Evolutionary conservation across 1,140 invertebrate genomes (phyloP), one percentile per base, ranked within the genome.

Genomic region (Eumaeus atala): DNA sequence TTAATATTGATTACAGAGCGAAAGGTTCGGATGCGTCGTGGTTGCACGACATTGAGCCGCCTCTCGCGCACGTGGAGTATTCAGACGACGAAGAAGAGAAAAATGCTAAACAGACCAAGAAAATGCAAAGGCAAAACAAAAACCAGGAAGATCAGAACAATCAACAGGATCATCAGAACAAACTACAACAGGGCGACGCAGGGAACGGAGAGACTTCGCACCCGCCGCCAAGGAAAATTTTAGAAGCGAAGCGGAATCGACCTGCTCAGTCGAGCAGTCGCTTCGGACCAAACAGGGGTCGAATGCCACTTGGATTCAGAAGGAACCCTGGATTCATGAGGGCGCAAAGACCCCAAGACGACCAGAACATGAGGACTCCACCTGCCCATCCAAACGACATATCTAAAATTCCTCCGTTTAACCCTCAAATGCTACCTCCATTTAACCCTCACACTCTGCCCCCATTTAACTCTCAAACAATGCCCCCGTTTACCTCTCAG

Each of bases 31-130:
- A 97, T 89, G 93, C 95, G 4, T 94, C 93, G 5, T 96, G 95
- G 92, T 90, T 93, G 72, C 89, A 95, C 70, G 93, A 96, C 72
- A 89, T 92, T 44, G 96, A 98, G 77, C 91, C 94, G 34, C 95
- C 96, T 2, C 72, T 86, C 0, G 89, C 90, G 51, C 90, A 89
- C 61, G 53, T 91, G 0, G 95, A 96, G 33, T 97, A 92, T 89
- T 97, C 96, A 0, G 96, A 97, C 74, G 96, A 98, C 77, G 96
- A 97, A 72, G 90, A 93, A 66, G 95, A 97, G 79, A 85, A 89
- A 50, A 77, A 72, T 54, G 88, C 85, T 0, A 87, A 82, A n/a
- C 73, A 64, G 48, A 77, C 80, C 2, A 72, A 70, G 14, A 87
- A 88, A 48, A 77, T 84, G 40, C 59, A 66, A 9, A 71, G 63